Conservation (phyloP, 2,797 vertebrate species). For the Furcifer pardalis region DNA sequence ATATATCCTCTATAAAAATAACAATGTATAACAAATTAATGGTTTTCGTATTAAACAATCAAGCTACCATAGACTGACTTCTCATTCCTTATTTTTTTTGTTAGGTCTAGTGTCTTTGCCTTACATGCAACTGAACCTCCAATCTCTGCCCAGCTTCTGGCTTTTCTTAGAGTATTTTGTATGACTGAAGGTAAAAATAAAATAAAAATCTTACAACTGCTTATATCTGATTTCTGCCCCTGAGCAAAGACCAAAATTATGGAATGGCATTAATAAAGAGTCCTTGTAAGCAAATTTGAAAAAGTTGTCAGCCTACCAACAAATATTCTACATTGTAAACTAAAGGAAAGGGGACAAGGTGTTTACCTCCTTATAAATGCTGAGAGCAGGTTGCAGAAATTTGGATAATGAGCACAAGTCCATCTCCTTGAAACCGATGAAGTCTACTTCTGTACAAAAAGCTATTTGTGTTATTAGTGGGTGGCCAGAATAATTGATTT, state of each 20-base stretch:
- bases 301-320: not conserved
- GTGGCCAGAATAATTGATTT: not conserved
- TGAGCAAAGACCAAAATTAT: slow-evolving; percentile 4
- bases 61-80: slow-evolving; percentile 1
- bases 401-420: not conserved
- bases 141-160: slow-evolving; percentile 94
- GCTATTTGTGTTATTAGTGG: not conserved
- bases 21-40: not conserved
- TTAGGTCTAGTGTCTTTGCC: slow-evolving; percentile 94
- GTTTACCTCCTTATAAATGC: not conserved
- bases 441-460: not conserved
- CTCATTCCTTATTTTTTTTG: slow-evolving; percentile 45
- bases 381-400: not conserved
- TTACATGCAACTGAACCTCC: slow-evolving; percentile 92
- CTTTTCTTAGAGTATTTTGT: slow-evolving; percentile 97
- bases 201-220: slow-evolving; percentile 10
- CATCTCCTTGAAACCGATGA: not conserved
- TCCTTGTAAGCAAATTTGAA: not conserved
- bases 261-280: not conserved
- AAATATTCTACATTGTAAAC: not conserved
- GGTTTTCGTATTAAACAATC: slow-evolving; percentile 17
- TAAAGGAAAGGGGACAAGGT: not conserved
- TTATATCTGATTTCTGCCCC: slow-evolving; percentile 5
- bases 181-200: slow-evolving; percentile 95
- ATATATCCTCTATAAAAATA: not conserved